Evolutionary conservation across 1,140 invertebrate species (phyloP).

Genomic region (Caenorhabditis briggsae): DNA sequence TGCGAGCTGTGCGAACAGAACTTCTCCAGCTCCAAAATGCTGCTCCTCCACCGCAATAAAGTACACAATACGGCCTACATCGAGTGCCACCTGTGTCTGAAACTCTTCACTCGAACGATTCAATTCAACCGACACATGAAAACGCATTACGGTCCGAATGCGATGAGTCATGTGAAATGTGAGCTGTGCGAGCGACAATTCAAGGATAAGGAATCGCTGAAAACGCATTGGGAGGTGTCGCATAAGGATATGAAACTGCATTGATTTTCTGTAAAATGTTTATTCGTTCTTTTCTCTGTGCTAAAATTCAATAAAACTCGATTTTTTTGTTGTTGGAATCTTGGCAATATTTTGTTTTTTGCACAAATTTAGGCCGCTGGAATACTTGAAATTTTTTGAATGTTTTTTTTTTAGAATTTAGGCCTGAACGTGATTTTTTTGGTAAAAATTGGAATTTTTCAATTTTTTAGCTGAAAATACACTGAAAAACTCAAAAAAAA

Average conservation of each 20-base stretch:
- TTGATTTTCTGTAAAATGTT: too few relatives aligned
- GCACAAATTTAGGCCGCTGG: too few relatives aligned
- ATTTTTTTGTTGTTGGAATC: too few relatives aligned
- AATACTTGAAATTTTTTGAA: too few relatives aligned
- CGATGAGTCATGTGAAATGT: background rate
- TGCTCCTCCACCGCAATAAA: slow-evolving; percentile 33
- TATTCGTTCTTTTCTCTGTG: too few relatives aligned
- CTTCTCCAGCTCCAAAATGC: slow-evolving; percentile 34
- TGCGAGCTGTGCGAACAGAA: slow-evolving; percentile 39
- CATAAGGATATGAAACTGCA: background rate
- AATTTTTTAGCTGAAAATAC: too few relatives aligned
- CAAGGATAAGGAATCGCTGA: slow-evolving; percentile 31
- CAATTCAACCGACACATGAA: slow-evolving; percentile 49
- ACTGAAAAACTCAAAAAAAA: too few relatives aligned
- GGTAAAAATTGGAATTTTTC: too few relatives aligned
- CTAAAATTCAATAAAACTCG: too few relatives aligned
- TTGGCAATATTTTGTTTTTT: too few relatives aligned
- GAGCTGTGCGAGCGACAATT: slow-evolving; percentile 25
- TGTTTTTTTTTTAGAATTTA: too few relatives aligned
- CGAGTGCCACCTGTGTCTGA: slow-evolving; percentile 23
- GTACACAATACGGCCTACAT: slow-evolving; percentile 19
- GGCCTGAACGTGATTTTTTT: too few relatives aligned
- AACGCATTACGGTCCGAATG: slow-evolving; percentile 35
- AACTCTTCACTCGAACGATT: slow-evolving; percentile 47
- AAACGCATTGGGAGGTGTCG: slow-evolving; percentile 38